A percentile compares a stretch with the other conserved stretches of the same genome.
Conservation (phyloP, 2,797 vertebrate genomes). For the Sebastes taczanowskii region DNA sequence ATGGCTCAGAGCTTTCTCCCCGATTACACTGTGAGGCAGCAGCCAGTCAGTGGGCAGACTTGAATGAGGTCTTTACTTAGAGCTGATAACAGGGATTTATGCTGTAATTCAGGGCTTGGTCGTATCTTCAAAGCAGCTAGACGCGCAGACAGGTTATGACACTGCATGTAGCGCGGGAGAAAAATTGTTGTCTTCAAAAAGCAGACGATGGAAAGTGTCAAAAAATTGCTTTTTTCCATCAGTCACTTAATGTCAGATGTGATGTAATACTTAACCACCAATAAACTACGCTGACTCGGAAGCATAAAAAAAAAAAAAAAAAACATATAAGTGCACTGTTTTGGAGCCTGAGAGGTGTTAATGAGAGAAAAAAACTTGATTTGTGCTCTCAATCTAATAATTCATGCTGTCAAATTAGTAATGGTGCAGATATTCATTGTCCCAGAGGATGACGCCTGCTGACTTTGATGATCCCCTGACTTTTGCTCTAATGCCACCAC, state of each 20-base stretch:
- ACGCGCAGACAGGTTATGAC: slow-evolving; percentile 35
- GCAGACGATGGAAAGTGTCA: slow-evolving; percentile 4
- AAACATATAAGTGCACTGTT: not conserved
- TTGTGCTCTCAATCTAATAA: not conserved
- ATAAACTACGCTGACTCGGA: not conserved
- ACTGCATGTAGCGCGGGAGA: slow-evolving; percentile 8
- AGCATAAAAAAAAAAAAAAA: no score
- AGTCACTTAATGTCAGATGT: slow-evolving; percentile 12
- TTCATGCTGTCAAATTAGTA: not conserved
- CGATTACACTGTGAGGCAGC: slow-evolving; percentile 58
- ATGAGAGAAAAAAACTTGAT: not conserved
- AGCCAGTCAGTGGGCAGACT: slow-evolving; percentile 49
- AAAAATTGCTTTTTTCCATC: slow-evolving; percentile 32
- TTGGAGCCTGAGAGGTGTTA: not conserved
- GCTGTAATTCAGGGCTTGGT: slow-evolving; percentile 47
- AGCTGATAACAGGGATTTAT: slow-evolving; percentile 64
- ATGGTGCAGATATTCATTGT: not conserved
- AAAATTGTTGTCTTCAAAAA: slow-evolving; percentile 40
- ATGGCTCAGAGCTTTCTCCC: slow-evolving; percentile 44
- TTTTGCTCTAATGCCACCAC: not conserved
- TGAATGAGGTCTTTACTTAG: slow-evolving; percentile 62
- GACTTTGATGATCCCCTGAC: not conserved
- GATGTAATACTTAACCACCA: not conserved
- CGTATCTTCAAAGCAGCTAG: slow-evolving; percentile 36
- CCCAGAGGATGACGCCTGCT: not conserved